These are phyloP conservation scores for Epinephelus malabaricus DNA, from an alignment of 2,797 vertebrate genomes.

Conservation along the genomic window DNA sequence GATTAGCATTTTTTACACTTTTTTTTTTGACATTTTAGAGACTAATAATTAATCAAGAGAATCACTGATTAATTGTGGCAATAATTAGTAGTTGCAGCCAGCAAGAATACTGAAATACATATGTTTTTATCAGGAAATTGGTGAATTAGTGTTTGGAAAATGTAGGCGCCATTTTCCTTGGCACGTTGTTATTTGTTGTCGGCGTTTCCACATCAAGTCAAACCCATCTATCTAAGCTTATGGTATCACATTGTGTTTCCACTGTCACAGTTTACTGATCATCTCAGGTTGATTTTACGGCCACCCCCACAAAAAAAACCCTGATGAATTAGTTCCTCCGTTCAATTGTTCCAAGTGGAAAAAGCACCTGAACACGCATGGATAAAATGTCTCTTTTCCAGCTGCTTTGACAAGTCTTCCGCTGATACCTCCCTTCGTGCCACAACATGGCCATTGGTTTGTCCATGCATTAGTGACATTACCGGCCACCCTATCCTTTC, in stretches of 20 bases:
- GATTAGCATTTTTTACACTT: background rate
- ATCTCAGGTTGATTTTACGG: slow-evolving; percentile 14
- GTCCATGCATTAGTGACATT: slow-evolving; percentile 82
- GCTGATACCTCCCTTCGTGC: slow-evolving; percentile 76
- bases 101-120: too few species aligned
- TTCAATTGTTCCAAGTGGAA: slow-evolving; percentile 68
- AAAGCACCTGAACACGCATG: slow-evolving; percentile 61
- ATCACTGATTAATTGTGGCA: background rate
- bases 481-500: slow-evolving; percentile 84
- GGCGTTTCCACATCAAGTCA: slow-evolving; percentile 40
- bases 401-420: slow-evolving; percentile 78
- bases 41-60: background rate
- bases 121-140: background rate
- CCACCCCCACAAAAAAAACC: slow-evolving; percentile 7
- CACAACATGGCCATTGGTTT: slow-evolving; percentile 70
- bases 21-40: background rate
- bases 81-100: background rate
- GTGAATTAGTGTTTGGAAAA: slow-evolving; percentile 4
- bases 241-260: slow-evolving; percentile 62
- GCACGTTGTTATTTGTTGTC: slow-evolving; percentile 28
- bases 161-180: slow-evolving; percentile 23
- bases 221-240: slow-evolving; percentile 24
- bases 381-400: slow-evolving; percentile 81
- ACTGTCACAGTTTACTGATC: slow-evolving; percentile 37
- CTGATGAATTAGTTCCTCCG: slow-evolving; percentile 32